These are phyloP conservation scores for Passer montanus DNA, from an alignment of 2,113 vertebrate genomes.

Conservation along the genomic window DNA sequence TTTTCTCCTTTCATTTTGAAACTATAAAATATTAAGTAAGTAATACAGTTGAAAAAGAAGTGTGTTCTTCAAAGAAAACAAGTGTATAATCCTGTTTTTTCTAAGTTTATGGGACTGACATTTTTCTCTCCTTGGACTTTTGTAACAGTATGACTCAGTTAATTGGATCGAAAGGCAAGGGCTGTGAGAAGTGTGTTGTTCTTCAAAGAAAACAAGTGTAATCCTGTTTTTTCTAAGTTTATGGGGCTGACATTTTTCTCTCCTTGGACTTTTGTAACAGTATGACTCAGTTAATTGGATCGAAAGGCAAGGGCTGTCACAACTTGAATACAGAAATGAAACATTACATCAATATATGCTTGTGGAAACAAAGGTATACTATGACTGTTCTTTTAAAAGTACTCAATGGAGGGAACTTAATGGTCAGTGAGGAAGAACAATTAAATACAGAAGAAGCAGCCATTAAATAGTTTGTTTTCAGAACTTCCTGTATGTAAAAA, in stretches of 20 bases:
- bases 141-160: conserved; percentile 78
- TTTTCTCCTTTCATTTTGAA: conserved; percentile 77
- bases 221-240: conserved; percentile 76
- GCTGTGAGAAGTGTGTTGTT: conserved; percentile 65
- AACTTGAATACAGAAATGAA: conserved; percentile 20
- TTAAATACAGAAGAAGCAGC: neutral
- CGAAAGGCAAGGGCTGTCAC: conserved; percentile 55
- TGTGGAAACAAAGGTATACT: neutral
- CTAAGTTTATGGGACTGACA: conserved; percentile 71
- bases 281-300: conserved; percentile 78
- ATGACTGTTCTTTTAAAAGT: neutral
- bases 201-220: conserved; percentile 68
- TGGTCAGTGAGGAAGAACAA: neutral
- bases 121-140: conserved; percentile 57
- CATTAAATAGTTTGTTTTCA: neutral
- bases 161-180: no score
- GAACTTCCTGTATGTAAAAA: neutral
- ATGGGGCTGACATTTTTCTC: conserved; percentile 57
- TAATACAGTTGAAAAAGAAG: conserved; percentile 47
- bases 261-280: conserved; percentile 68
- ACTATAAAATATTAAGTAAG: conserved; percentile 78
- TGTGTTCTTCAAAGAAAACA: conserved; percentile 74
- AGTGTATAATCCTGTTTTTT: conserved; percentile 69
- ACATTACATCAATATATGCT: neutral
- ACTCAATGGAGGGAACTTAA: neutral